Base-by-base conservation (phyloP, 2,797 vertebrate species). In the Pseudochaenichthys georgianus region DNA sequence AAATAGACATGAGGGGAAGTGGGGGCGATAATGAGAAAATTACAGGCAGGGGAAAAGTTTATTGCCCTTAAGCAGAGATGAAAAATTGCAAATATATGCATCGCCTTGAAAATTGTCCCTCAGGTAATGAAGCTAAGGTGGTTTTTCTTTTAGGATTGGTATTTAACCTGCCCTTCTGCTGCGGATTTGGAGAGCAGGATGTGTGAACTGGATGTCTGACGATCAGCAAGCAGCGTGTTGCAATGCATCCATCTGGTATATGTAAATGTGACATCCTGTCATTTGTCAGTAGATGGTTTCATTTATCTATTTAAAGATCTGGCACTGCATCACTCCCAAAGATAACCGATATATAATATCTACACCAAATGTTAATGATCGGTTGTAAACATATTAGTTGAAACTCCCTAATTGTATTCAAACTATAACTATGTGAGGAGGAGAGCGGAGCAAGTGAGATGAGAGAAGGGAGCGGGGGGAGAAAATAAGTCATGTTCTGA, bases 181-280 rank as follows among this genome's bases (percentile, higher is more conserved):
- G 83, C 75, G 65, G 57, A 79, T 78, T 76, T 80, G n/a, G 65
- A 73, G 61, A 76, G 47, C 80, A 88, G 78, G 86, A 84, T 70
- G 84, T 87, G 83, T 83, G 75, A 91, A 67, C 55, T 75, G 23
- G 58, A 75, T 82, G 60, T 68, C 70, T 77, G 62, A 59, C 79
- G 42, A 87, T 88, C 70, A 55, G 58, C 52, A 68, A 71, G 72
- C 54, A 46, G 54, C 46, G 64, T 77, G 75, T 85, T 59, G 84
- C 65, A 75, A 74, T 75, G 69, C 78, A 65, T 64, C 75, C 90
- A 90, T 93, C 88, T 92, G 89, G 74, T 85, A 50, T 63, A 88
- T 82, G 78, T 72, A 77, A 87, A 81, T 80, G 59, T 79, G 61
- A 75, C 81, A 76, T 85, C 75, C 74, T 91, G 83, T 77, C 74